phyloP scores from a whole-genome alignment of 2,797 vertebrate genomes.

The Bradypus variegatus region DNA sequence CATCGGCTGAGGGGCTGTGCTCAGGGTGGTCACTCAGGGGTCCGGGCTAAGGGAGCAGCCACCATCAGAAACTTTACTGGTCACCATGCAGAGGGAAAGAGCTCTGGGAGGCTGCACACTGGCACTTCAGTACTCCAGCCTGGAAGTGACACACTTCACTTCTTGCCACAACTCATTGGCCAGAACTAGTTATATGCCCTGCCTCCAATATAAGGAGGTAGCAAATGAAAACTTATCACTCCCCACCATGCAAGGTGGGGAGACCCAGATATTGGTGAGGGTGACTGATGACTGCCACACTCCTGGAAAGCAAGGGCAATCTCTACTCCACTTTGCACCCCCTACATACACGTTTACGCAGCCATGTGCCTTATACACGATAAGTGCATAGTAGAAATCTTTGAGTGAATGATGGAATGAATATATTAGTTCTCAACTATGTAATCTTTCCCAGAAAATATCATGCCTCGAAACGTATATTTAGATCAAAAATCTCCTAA shows the following conservation, averaged over 20 bases:
- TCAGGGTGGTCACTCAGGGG: neutral
- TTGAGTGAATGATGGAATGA: neutral
- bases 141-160: neutral
- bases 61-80: neutral
- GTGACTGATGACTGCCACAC: neutral
- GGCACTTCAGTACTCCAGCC: neutral
- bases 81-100: neutral
- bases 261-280: neutral
- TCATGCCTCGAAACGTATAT: neutral
- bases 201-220: neutral
- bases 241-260: neutral
- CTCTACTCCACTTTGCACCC: neutral
- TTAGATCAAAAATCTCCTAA: slow-evolving; percentile 11
- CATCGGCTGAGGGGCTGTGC: neutral
- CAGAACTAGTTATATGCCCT: neutral
- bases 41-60: neutral
- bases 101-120: neutral
- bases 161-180: neutral
- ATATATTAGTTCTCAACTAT: neutral
- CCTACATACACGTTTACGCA: neutral
- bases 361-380: neutral
- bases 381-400: neutral
- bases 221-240: neutral
- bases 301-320: neutral
- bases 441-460: slow-evolving; percentile 8